Conservation (phyloP, 64 coral and sea anemone species). For the Trachythela sp. region DNA sequence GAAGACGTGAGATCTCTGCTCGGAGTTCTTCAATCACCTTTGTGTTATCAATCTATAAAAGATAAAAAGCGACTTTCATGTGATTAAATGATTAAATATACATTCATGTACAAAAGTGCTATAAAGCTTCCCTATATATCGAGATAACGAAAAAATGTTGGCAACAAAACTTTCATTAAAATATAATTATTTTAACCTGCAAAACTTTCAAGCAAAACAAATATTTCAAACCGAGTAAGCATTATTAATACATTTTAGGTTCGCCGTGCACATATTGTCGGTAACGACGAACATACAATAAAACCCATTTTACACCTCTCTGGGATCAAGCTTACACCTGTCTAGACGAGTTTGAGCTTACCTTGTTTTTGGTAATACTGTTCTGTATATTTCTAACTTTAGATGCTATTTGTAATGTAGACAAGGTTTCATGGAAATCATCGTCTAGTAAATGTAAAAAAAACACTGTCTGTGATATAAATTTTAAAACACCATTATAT, state of each 20-base stretch:
- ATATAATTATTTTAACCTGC: no score
- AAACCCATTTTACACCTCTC: no score
- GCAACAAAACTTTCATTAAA: no score
- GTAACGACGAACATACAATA: no score
- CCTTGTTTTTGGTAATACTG: not conserved
- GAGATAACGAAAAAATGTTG: no score
- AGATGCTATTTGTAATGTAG: conserved; percentile 4
- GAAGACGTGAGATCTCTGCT: conserved; percentile 72
- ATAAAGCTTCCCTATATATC: no score
- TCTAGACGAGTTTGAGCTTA: not conserved
- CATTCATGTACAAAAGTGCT: no score
- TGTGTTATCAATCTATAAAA: conserved; percentile 77
- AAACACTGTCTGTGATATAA: not conserved
- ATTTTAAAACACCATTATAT: not conserved
- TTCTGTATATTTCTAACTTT: conserved; percentile 16
- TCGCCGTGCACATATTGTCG: no score
- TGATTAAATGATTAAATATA: not conserved
- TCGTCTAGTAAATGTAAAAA: not conserved
- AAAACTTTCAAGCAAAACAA: no score
- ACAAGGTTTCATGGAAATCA: conserved; percentile 16
- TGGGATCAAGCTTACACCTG: no score
- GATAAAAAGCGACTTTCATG: not conserved
- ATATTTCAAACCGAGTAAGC: no score
- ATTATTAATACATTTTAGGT: no score
- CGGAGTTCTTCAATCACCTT: conserved; percentile 92